These are phyloP conservation scores for Eupithecia insigniata DNA, from an alignment of 2,888 invertebrate genomes.

Conservation along the genomic window DNA sequence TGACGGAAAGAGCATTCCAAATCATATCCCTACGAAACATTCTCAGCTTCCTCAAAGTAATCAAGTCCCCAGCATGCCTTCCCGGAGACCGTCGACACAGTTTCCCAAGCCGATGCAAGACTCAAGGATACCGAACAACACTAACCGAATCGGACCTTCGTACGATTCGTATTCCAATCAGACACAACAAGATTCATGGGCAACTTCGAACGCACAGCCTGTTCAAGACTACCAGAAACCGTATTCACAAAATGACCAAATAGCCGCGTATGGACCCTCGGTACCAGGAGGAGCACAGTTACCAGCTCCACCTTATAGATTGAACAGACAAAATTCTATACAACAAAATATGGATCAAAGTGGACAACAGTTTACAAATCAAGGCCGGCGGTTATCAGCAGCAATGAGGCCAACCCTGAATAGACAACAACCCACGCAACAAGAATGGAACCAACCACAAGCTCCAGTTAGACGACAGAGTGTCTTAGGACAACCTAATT, in stretches of 20 bases:
- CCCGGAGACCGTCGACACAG: constrained; percentile 74
- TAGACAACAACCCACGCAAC: constrained; percentile 53
- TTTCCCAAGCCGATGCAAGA: constrained; percentile 69
- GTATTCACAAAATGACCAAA: constrained; percentile 65
- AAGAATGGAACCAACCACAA: constrained; percentile 69
- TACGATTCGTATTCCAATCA: constrained; percentile 66
- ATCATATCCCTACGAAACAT: constrained; percentile 83
- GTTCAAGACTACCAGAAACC: constrained; percentile 65
- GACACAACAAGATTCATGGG: constrained; percentile 68
- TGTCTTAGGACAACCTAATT: constrained; percentile 70
- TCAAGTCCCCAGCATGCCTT: constrained; percentile 73
- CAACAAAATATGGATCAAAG: constrained; percentile 70
- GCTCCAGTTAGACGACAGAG: constrained; percentile 69
- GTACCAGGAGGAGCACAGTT: constrained; percentile 56
- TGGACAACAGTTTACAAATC: constrained; percentile 68
- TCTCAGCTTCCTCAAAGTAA: constrained; percentile 77
- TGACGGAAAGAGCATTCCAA: constrained; percentile 84
- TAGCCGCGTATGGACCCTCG: constrained; percentile 58
- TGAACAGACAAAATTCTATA: constrained; percentile 63
- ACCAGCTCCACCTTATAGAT: constrained; percentile 59
- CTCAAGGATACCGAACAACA: constrained; percentile 69
- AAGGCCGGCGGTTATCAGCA: constrained; percentile 68
- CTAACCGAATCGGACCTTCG: constrained; percentile 65
- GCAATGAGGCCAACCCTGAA: constrained; percentile 64
- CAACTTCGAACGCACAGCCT: constrained; percentile 59